Evolutionary conservation across 1,140 invertebrate genomes (phyloP).

Genomic region (Battus philenor): DNA sequence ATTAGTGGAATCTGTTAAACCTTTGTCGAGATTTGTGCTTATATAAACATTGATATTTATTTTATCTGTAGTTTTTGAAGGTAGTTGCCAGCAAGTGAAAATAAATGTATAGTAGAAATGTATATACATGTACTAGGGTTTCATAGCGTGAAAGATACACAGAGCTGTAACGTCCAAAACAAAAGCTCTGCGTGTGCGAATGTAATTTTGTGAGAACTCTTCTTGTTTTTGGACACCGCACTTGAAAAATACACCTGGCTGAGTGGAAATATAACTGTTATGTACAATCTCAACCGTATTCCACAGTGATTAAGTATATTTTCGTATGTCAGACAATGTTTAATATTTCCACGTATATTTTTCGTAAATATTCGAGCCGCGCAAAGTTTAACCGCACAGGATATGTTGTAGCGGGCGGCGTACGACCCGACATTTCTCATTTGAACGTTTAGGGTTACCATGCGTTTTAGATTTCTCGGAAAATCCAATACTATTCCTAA

Average conservation of each 20-base stretch:
- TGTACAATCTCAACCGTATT: neutral
- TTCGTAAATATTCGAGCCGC: slow-evolving; percentile 7
- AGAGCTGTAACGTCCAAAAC: too few species aligned
- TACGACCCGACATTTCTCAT: slow-evolving; percentile 11
- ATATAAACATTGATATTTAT: too few species aligned
- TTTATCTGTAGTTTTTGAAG: too few species aligned
- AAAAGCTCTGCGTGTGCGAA: slow-evolving; percentile 3
- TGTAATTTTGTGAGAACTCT: neutral
- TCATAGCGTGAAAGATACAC: too few species aligned
- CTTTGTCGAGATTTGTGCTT: too few species aligned
- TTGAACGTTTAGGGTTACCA: neutral
- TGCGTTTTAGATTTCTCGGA: neutral
- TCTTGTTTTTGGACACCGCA: slow-evolving; percentile 10
- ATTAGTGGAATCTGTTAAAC: too few species aligned
- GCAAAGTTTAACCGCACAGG: slow-evolving; percentile 4
- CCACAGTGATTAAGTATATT: neutral
- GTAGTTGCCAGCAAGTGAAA: too few species aligned
- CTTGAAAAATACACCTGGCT: slow-evolving; percentile 11
- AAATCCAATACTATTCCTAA: too few species aligned
- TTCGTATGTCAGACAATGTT: neutral
- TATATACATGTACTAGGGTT: too few species aligned
- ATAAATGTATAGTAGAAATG: too few species aligned
- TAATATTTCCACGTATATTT: slow-evolving; percentile 12
- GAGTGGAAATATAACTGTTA: neutral
- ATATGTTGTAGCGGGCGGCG: slow-evolving; percentile 5